Base-by-base conservation (phyloP, 1,140 invertebrate genomes). In the Polypedilum pembai region DNA sequence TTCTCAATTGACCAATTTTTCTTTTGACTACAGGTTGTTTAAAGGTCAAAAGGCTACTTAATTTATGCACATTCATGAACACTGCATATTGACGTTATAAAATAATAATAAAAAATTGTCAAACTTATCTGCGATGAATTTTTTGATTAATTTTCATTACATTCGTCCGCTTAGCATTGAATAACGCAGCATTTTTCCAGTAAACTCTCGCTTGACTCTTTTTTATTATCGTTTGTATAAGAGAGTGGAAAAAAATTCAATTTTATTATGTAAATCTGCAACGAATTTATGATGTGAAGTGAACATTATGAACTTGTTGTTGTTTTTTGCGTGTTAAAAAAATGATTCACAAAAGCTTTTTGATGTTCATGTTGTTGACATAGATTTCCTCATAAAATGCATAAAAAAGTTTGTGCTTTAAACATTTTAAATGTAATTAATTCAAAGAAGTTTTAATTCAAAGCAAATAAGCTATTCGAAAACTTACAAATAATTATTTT, bases 261-360 rank as follows among this genome's bases (percentile, higher is more conserved):
- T 56, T 56, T 56, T 56, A 56, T 56, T 56, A 56, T 56, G 45
- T 56, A 56, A 56, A 56, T 56, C 45, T 56, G 45, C 45, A 56
- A 56, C 45, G 12, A 56, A 56, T 56, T 56, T 56, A 56, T 56
- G 45, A 56, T 15, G 12, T 56, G 45, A 56, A n/a, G 45, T n/a
- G n/a, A 56, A 56, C 45, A 56, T 56, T 56, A 56, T 56, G n/a
- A 56, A 15, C 12, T 4, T n/a, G n/a, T n/a, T n/a, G 45, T 56
- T 56, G n/a, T 56, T 56, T n/a, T 56, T 15, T n/a, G n/a, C n/a
- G n/a, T n/a, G n/a, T n/a, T n/a, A 56, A 3, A 33, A 33, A 33
- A 33, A 33, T 33, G 24, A 56, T 56, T 56, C 12, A 56, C 45
- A n/a, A 56, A 56, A 56, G 45, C 45, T 56, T 56, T 56, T 56